Evolutionary conservation across 2,888 invertebrate species (phyloP).

Genomic region (Bombylius major): DNA sequence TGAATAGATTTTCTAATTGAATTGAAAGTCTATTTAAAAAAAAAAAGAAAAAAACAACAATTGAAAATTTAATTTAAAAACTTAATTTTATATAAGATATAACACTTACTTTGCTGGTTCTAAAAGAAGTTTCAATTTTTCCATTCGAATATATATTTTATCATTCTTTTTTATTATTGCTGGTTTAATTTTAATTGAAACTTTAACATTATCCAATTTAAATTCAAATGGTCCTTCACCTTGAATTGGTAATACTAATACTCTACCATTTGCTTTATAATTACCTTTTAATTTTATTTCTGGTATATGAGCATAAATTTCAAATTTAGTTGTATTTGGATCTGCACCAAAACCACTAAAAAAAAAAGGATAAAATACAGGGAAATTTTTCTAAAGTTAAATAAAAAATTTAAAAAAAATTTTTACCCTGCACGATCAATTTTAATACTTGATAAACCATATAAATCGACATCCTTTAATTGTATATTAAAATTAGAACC

Average conservation of each 20-base stretch:
- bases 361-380: not conserved
- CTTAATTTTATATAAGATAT: not conserved
- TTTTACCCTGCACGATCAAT: conserved; percentile 14
- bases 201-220: conserved; percentile 10
- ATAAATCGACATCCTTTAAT: conserved; percentile 9
- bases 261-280: conserved; percentile 23
- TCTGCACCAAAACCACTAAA: conserved; percentile 28
- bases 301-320: conserved; percentile 25
- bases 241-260: conserved; percentile 24
- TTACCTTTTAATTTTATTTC: conserved; percentile 9
- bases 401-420: not conserved
- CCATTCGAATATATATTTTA: conserved; percentile 11
- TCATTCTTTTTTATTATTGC: conserved; percentile 10
- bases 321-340: conserved; percentile 30
- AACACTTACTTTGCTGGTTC: conserved; percentile 9
- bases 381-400: too few relatives aligned
- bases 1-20: conserved; percentile 33
- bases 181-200: conserved; percentile 10
- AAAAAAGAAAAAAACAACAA: not conserved
- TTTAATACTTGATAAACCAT: conserved; percentile 6
- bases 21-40: conserved; percentile 15
- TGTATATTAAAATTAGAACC: conserved; percentile 5
- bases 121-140: conserved; percentile 9
- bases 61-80: not conserved
- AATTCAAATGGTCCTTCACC: conserved; percentile 18